Base-by-base conservation (phyloP, 2,797 vertebrate species). In the Chaetodon trifasciatus region DNA sequence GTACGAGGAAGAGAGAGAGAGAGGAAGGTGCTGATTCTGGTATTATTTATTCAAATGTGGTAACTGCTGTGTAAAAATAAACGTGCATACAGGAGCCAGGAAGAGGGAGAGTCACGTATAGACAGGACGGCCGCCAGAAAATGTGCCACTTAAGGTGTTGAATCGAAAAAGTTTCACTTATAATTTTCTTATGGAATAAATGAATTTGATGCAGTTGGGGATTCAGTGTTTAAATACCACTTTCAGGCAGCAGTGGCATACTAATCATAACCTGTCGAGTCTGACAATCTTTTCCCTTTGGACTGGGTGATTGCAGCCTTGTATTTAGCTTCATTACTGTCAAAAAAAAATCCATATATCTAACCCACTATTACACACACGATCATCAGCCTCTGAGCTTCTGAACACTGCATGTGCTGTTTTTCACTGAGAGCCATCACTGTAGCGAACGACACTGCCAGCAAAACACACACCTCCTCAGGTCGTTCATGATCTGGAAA, bases 401-500 rank as follows among this genome's bases (percentile, higher is more conserved):
- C 52, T n/a, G 39, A 32, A 46, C 8, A n/a, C n/a, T 3, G 19
- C 7, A 9, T 12, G 52, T 35, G n/a, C 9, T 13, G 46, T 47
- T 28, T 37, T 35, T 19, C 47, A 39, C 21, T 5, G 10, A 12
- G 28, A 32, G 28, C 28, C 28, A 3, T 32, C 13, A 37, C 12
- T 21, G 7, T 3, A n/a, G n/a, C 12, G 10, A 63, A 19, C 8
- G 3, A 19, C 21, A 23, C 21, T 32, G 32, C 0, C 15, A 9
- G 53, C 1, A 7, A 77, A n/a, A 28, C 28, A 32, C 90, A 13
- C 67, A 98, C 98, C 97, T 98, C 86, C 98, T 95, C 79, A 99
- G 92, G 74, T 98, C 97, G 70, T 99, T 98, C 98, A 99, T 99
- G 82, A 98, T 94, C 92, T 96, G 97, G 93, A 99, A 99, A 0